Evolutionary conservation across 2,888 invertebrate genomes (phyloP).

Genomic region (Muschampia plurimacula): DNA sequence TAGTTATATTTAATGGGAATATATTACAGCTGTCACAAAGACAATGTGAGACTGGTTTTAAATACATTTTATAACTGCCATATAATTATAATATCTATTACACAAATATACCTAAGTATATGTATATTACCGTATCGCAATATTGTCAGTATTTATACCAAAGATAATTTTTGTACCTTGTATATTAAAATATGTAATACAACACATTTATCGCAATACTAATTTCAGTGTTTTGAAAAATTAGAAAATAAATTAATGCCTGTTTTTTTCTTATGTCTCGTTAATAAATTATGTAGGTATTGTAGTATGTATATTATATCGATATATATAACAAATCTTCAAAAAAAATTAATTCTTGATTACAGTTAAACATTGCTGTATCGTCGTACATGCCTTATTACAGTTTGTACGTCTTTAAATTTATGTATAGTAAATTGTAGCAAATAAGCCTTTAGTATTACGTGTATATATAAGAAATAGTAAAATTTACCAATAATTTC

Average conservation of each 20-base stretch:
- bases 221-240: not conserved
- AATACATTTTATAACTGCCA: slow-evolving; percentile 29
- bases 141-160: slow-evolving; percentile 43
- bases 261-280: no score
- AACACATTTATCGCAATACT: not conserved
- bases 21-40: not conserved
- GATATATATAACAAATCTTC: not conserved
- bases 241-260: no score
- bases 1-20: not conserved
- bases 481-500: not conserved
- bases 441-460: not conserved
- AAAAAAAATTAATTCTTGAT: not conserved
- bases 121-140: not conserved
- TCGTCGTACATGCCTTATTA: not conserved
- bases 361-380: not conserved
- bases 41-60: slow-evolving; percentile 34
- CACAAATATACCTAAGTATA: slow-evolving; percentile 7
- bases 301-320: not conserved
- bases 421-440: not conserved
- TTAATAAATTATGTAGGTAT: not conserved
- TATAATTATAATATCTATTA: not conserved
- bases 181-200: slow-evolving; percentile 37
- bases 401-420: not conserved
- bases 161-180: slow-evolving; percentile 45
- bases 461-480: slow-evolving; percentile 1